These are phyloP conservation scores for Cheilosia impressa DNA, from an alignment of 2,888 invertebrate species.

Conservation along the genomic window DNA sequence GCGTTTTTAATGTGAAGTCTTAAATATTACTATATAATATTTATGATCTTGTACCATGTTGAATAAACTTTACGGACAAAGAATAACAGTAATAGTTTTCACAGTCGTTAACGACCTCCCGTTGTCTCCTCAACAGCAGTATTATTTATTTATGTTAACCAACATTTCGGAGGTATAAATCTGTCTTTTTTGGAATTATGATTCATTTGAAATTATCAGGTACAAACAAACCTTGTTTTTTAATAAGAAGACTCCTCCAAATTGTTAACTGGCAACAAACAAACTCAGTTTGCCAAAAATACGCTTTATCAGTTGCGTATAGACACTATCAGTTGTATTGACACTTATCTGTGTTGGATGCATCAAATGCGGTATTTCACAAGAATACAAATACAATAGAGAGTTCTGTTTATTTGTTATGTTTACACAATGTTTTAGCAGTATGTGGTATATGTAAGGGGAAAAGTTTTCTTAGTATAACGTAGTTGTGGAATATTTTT, in stretches of 20 bases:
- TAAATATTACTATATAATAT: too few species aligned
- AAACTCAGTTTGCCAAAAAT: neutral
- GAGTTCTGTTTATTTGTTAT: neutral
- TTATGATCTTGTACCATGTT: too few species aligned
- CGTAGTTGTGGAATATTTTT: neutral
- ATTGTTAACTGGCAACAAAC: constrained; percentile 1
- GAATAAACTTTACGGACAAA: too few species aligned
- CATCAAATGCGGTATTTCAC: neutral
- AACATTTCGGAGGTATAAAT: neutral
- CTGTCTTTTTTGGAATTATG: neutral
- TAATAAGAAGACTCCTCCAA: neutral
- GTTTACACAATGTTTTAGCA: neutral
- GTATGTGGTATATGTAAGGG: neutral
- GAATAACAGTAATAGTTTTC: too few species aligned
- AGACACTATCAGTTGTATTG: constrained; percentile 4
- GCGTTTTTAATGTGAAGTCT: too few species aligned
- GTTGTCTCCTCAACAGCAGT: neutral
- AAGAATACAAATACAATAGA: neutral
- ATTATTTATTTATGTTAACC: neutral
- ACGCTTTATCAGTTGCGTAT: neutral
- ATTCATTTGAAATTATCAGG: neutral
- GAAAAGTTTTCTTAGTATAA: neutral
- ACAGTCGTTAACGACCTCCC: too few species aligned
- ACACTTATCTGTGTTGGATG: constrained; percentile 2
- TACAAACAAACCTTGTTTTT: neutral